phyloP scores from a whole-genome alignment of 2,797 vertebrate genomes.

The Diglossa cyanea region DNA sequence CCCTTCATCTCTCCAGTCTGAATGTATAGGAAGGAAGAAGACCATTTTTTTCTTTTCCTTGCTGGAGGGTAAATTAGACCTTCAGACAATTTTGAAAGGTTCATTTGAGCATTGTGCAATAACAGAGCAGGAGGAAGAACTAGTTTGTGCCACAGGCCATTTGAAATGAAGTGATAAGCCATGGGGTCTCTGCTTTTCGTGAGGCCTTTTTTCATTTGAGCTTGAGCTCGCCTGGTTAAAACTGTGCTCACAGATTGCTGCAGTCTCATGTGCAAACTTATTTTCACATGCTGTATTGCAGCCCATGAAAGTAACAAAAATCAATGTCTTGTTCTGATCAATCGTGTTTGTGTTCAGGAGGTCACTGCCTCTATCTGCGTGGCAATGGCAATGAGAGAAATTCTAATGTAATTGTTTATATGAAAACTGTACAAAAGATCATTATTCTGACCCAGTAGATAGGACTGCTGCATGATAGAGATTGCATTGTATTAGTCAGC shows the following conservation, averaged over 20 bases:
- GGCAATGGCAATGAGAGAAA: neutral
- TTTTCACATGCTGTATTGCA: neutral
- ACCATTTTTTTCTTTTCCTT: neutral
- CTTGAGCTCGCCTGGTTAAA: neutral
- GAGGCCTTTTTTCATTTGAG: neutral
- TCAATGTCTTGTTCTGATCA: neutral
- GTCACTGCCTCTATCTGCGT: neutral
- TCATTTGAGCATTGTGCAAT: conserved; percentile 18
- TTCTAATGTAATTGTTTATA: neutral
- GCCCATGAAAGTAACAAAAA: neutral
- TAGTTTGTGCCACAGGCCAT: conserved; percentile 26
- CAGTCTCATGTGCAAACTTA: neutral
- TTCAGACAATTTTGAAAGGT: conserved; percentile 46
- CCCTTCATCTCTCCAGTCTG: neutral
- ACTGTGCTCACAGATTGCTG: neutral
- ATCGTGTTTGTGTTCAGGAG: neutral
- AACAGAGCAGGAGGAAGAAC: neutral
- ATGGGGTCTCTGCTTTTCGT: neutral
- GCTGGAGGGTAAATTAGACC: conserved; percentile 48
- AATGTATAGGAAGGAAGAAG: neutral
- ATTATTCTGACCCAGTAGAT: neutral
- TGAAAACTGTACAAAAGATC: neutral
- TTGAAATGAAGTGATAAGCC: neutral
- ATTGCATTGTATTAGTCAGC: neutral
- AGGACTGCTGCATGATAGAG: neutral